A percentile compares a stretch with the other conserved stretches of the same genome.
These are phyloP conservation scores for Lates calcarifer DNA, from an alignment of 2,113 vertebrate genomes.

Conservation along the genomic window DNA sequence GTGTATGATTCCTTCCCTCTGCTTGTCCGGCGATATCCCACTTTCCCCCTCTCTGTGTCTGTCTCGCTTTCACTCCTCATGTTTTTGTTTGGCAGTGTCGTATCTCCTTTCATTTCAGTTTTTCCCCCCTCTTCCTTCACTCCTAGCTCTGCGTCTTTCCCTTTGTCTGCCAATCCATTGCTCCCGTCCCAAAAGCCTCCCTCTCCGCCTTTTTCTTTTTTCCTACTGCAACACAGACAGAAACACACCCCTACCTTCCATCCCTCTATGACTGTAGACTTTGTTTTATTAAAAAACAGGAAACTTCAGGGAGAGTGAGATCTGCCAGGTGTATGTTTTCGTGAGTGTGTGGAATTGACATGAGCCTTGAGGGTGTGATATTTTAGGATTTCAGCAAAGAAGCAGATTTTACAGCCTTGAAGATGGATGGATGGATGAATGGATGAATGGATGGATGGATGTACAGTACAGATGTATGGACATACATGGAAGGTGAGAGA, in stretches of 20 bases:
- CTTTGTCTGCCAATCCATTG: conserved; percentile 37
- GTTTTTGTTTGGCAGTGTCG: conserved; percentile 24
- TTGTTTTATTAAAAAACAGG: conserved; percentile 52
- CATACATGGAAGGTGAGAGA: conserved; percentile 11
- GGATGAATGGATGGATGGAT: conserved; percentile 24
- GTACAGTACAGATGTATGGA: conserved; percentile 13
- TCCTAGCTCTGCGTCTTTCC: conserved; percentile 23
- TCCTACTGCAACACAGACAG: conserved; percentile 1
- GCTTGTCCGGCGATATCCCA: conserved; percentile 15
- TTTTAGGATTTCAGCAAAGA: conserved; percentile 60
- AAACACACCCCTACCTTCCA: background rate
- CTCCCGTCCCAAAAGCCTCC: conserved; percentile 32
- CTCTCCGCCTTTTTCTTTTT: conserved; percentile 2
- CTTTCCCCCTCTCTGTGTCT: background rate
- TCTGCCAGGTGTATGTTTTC: conserved; percentile 43
- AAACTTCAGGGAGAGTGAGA: conserved; percentile 56
- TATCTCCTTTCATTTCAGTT: conserved; percentile 22
- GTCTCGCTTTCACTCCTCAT: conserved; percentile 23
- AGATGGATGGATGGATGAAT: conserved; percentile 33
- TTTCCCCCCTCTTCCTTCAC: background rate
- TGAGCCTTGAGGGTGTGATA: conserved; percentile 39
- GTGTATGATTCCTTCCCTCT: conserved; percentile 43
- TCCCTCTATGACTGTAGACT: background rate
- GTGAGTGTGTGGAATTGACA: conserved; percentile 34
- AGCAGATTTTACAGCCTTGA: conserved; percentile 45